Base-by-base conservation (phyloP, 2,113 vertebrate species). In the Apodemus speciosus region DNA sequence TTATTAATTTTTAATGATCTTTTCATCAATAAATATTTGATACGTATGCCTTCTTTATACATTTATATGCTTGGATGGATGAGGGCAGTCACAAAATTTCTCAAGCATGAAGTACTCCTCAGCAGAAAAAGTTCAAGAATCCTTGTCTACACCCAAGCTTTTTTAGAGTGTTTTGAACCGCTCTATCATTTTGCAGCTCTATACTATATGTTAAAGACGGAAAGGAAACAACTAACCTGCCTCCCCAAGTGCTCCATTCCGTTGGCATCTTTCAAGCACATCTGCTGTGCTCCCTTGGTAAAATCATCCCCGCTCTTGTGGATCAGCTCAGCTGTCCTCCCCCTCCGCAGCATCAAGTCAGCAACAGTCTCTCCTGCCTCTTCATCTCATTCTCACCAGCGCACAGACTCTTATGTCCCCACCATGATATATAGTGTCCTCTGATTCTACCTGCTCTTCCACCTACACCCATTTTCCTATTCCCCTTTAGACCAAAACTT, bases 151-250 rank as follows among this genome's bases (percentile, higher is more conserved):
- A 60, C 11, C 35, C 18, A 16, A 32, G 46, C 18, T 85, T 66
- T 90, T 58, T 58, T 58, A 58, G 15, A 2, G 20, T 58, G 38
- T n/a, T 86, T 71, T 85, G 60, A 35, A 46, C 56, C 40, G n/a
- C 21, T 77, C 0, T 58, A 51, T 51, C 35, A 30, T 21, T 40
- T 58, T 27, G 43, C 60, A 25, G 13, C 71, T 9, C 9, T n/a
- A 73, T 53, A 66, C 69, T n/a, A 73, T n/a, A 73, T 56, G 18
- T 15, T 73, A 83, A 90, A 83, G 85, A 66, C 32, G 81, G 35
- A 85, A 80, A 9, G 27, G 38, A 87, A 93, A 93, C 51, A 93
- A 93, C 51, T 51, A 75, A 89, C 49, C 81, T 23, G 13, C n/a
- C 6, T n/a, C n/a, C 25, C n/a, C 32, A 66, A 38, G 23, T 40